These are phyloP conservation scores for Ascidia mentula DNA, from an alignment of 23 tunicate genomes.

Conservation along the genomic window DNA sequence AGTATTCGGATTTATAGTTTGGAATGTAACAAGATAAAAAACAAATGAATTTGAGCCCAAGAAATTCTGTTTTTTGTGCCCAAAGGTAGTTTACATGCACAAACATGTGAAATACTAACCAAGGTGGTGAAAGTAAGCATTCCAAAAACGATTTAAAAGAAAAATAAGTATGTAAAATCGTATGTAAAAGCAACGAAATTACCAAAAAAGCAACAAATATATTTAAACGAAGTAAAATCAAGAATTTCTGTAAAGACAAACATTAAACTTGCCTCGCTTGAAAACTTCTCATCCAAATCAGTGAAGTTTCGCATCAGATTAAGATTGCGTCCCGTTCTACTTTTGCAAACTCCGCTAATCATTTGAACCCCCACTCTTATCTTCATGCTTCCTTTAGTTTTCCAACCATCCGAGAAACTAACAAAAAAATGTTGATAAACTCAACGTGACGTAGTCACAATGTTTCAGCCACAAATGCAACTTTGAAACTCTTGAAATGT, in stretches of 20 bases:
- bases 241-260: not conserved
- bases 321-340: conserved; percentile 31
- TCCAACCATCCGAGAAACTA: conserved; percentile 70
- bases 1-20: not conserved
- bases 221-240: not conserved
- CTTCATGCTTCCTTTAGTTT: conserved; percentile 21
- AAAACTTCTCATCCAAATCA: not conserved
- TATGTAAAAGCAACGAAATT: no score
- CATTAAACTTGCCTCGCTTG: not conserved
- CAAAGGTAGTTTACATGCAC: no score
- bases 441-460: no score
- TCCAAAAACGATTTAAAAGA: not conserved
- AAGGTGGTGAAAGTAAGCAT: no score
- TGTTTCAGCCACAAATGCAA: no score
- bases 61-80: no score
- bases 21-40: not conserved
- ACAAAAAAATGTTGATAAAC: not conserved
- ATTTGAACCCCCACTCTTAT: conserved; percentile 58
- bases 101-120: no score
- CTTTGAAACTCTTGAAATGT: no score
- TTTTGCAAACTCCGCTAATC: conserved; percentile 58
- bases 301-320: conserved; percentile 39
- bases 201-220: not conserved
- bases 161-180: not conserved
- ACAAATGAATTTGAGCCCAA: not conserved